These are phyloP conservation scores for Pimpla rufipes DNA, from an alignment of 2,888 invertebrate species.

Conservation along the genomic window DNA sequence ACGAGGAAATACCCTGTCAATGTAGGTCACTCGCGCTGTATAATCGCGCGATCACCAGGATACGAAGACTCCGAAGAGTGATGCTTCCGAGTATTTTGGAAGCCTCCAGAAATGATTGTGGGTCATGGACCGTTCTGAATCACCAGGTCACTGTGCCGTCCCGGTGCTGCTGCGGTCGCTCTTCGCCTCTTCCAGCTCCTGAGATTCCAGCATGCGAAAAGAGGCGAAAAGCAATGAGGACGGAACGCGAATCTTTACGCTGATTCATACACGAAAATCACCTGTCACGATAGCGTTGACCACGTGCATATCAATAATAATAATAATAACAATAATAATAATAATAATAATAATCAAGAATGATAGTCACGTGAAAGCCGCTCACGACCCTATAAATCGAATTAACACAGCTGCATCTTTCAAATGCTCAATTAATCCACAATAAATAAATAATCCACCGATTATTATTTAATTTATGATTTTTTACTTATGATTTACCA, in stretches of 20 bases:
- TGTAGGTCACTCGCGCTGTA: constrained; percentile 19
- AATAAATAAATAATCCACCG: background rate
- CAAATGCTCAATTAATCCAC: constrained; percentile 24
- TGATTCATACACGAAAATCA: constrained; percentile 40
- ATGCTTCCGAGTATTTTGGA: background rate
- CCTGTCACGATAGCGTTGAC: constrained; percentile 21
- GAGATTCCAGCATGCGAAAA: background rate
- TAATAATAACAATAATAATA: no score
- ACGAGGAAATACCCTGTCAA: background rate
- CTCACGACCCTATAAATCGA: constrained; percentile 1
- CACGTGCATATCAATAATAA: no score
- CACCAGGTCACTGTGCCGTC: constrained; percentile 44
- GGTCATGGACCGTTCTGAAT: constrained; percentile 33
- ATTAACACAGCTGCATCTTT: background rate
- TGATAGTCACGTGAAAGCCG: constrained; percentile 41
- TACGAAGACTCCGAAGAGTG: background rate
- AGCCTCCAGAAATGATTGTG: constrained; percentile 38
- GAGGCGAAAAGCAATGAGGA: background rate
- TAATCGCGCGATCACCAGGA: background rate
- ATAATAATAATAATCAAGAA: no score
- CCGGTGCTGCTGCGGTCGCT: background rate
- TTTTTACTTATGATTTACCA: background rate
- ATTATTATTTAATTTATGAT: background rate
- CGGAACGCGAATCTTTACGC: background rate
- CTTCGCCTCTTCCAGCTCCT: background rate